Evolutionary conservation across 2,797 vertebrate species (phyloP), one percentile per base, ranked within the genome.

Genomic region (Danio kyathit): DNA sequence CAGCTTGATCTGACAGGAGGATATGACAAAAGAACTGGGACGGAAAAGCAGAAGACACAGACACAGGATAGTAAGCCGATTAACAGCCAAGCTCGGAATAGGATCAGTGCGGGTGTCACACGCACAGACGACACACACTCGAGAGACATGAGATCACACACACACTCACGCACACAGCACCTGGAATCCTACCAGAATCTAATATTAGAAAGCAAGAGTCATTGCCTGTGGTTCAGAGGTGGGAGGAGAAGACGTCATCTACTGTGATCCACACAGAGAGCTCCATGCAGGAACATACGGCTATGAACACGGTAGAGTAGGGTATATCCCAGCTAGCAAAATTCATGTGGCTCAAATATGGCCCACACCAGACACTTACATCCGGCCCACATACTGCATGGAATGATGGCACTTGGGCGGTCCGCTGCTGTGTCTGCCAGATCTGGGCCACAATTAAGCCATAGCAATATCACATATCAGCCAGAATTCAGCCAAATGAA

Each of bases 61-160:
- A 87, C 67, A 86, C 61, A 76, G 76, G 79, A 46, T 44, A 72
- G 51, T 88, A 88, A 88, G 81, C 83, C 49, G 84, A 87, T 86
- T 88, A 87, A 71, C 57, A 74, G 63, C 66, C 74, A 72, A 56
- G 54, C 52, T 79, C 70, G 76, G 71, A 88, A 87, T 79, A 85
- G 84, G 79, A 88, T 77, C 77, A 85, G 75, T 48, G 44, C 59
- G 14, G 46, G 46, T 57, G 49, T 72, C 66, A 41, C 70, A 64
- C 29, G 38, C 61, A 56, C 40, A 57, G 71, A 57, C 57, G 7
- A 57, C 63, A 75, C 56, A 78, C 46, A 66, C 56, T 59, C 52
- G 29, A 72, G 29, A 80, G 13, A 76, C 38, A 60, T 38, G 52
- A 57, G 54, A 44, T 66, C 54, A 69, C 21, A 17, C 54, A 79